Base-by-base conservation (phyloP, 2,888 invertebrate genomes). In the Ochropleura leucogaster region DNA sequence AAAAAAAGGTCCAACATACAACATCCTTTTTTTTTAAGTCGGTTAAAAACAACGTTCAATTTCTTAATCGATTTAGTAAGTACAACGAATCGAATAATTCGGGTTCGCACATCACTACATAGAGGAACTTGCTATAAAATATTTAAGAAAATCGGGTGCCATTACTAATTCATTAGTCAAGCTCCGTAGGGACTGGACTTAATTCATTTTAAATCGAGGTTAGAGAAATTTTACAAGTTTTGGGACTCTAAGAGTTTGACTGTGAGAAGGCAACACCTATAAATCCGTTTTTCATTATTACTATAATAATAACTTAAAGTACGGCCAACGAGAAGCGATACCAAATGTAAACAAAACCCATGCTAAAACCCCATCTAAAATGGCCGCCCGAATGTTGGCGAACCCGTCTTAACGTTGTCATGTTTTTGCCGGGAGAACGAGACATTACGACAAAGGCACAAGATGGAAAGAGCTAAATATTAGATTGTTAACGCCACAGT, bases 91-190 rank as follows among this genome's bases (percentile, higher is more conserved):
- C 64, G 55, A 66, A 72, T 71, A 57, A 72, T 40, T 49, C 57
- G 12, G 44, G 57, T 59, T 68, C 14, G 46, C 47, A 40, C 75
- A 10, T 62, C 70, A 53, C 84, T 80, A 74, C 0, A n/a, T 0
- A 30, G 42, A 55, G 55, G 60, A 42, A 62, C 68, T 65, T 30
- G 53, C 53, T 51, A 83, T 83, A 76, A 89, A 89, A 86, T 88
- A 89, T 88, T 86, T 81, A 87, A 84, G 78, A 82, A 85, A 89
- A 89, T 89, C 74, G 69, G 60, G 55, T 64, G 40, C 79, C 76
- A 86, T 88, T 86, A 90, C 72, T 82, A 82, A 88, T 89, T 89
- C 85, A 90, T 90, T 87, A 89, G 79, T 83, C 82, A 80, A 87
- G 76, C 77, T 81, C 80, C 62, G 74, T 73, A 55, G 79, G 79